Evolutionary conservation across 92 coral and sea anemone species (phyloP).

Genomic region (Micromussa lordhowensis): DNA sequence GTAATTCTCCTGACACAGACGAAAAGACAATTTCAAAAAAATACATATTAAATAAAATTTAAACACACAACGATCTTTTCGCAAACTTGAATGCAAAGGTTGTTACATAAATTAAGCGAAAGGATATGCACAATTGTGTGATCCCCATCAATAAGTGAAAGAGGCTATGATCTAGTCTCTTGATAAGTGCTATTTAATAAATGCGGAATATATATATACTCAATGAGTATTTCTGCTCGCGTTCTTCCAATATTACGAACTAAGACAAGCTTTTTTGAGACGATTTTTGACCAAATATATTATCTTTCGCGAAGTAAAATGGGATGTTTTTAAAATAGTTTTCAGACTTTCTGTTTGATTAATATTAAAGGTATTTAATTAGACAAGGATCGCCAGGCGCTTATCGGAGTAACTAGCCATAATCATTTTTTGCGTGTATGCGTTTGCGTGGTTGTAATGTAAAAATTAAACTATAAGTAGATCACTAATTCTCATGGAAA

Average conservation of each 20-base stretch:
- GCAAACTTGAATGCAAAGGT: not conserved
- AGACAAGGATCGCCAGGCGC: not conserved
- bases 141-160: too few relatives aligned
- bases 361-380: not conserved
- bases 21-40: not conserved
- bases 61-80: not conserved
- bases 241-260: too few relatives aligned
- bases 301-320: not conserved
- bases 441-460: not conserved
- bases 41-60: not conserved
- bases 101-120: not conserved
- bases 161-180: too few relatives aligned
- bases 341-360: not conserved
- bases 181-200: too few relatives aligned
- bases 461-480: too few relatives aligned
- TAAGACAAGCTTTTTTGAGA: too few relatives aligned
- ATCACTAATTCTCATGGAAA: too few relatives aligned
- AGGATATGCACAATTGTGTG: not conserved
- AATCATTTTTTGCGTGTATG: too few relatives aligned
- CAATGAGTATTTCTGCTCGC: too few relatives aligned
- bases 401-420: not conserved
- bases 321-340: not conserved
- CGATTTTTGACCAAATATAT: too few relatives aligned
- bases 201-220: too few relatives aligned
- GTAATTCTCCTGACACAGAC: slow-evolving; percentile 6